These are phyloP conservation scores for Cebidichthys violaceus DNA, from an alignment of 2,113 vertebrate genomes.

Conservation along the genomic window DNA sequence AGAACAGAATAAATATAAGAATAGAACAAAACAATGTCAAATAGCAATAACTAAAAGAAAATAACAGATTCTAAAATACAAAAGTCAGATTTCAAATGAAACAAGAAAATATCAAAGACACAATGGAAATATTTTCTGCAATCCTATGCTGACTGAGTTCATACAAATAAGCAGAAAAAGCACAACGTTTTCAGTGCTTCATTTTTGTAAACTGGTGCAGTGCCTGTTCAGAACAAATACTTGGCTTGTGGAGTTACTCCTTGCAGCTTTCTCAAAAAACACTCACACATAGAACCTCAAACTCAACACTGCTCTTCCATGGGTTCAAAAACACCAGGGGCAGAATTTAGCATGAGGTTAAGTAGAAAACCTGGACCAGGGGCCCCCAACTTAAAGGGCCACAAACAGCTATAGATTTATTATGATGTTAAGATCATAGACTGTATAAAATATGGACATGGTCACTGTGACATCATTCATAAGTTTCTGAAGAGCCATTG, in stretches of 20 bases:
- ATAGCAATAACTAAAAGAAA: not conserved
- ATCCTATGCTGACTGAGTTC: not conserved
- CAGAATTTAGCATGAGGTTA: no score
- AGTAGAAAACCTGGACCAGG: no score
- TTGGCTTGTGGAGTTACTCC: not conserved
- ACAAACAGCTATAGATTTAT: no score
- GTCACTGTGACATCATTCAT: no score
- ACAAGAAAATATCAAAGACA: not conserved
- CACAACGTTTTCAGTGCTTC: not conserved
- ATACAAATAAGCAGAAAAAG: not conserved
- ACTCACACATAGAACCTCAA: not conserved
- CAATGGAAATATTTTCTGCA: not conserved
- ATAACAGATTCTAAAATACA: not conserved
- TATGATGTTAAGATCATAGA: no score
- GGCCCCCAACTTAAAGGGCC: no score
- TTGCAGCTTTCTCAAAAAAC: not conserved
- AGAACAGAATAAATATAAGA: no score
- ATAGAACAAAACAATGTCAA: not conserved
- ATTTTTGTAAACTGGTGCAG: not conserved
- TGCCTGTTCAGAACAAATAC: not conserved
- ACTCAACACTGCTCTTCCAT: not conserved
- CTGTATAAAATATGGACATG: no score
- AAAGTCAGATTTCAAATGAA: not conserved
- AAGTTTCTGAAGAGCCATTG: no score
- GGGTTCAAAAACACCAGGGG: not conserved